A percentile compares a stretch with the other conserved stretches of the same genome.
Conservation (phyloP, 2,888 invertebrate species). For the Chironomus tentans region DNA sequence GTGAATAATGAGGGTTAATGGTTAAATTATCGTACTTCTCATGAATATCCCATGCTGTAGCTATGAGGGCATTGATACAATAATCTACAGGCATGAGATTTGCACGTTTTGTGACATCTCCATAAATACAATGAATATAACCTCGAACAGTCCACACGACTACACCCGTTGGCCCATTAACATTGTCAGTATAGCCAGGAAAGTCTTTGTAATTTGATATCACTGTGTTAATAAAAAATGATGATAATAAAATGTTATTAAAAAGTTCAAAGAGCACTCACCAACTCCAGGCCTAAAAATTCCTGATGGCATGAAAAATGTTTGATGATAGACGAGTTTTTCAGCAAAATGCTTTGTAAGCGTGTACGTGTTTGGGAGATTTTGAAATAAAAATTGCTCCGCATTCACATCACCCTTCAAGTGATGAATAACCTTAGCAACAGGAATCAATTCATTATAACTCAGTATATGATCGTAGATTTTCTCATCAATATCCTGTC, state of each 20-base stretch:
- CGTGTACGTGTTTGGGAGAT: slow-evolving; percentile 43
- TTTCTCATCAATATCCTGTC: slow-evolving; percentile 40
- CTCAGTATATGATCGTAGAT: slow-evolving; percentile 36
- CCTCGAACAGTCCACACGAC: slow-evolving; percentile 42
- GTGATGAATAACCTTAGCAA: background rate
- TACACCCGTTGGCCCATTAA: slow-evolving; percentile 43
- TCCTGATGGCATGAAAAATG: slow-evolving; percentile 40
- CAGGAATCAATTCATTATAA: slow-evolving; percentile 13
- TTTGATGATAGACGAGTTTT: slow-evolving; percentile 41
- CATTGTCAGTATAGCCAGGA: slow-evolving; percentile 44
- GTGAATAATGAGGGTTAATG: too few species aligned
- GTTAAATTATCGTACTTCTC: slow-evolving; percentile 34
- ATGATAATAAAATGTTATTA: background rate
- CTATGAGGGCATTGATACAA: slow-evolving; percentile 43
- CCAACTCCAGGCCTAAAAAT: slow-evolving; percentile 43
- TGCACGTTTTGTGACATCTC: slow-evolving; percentile 37
- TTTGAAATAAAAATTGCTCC: background rate
- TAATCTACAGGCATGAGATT: slow-evolving; percentile 43
- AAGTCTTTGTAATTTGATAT: slow-evolving; percentile 44
- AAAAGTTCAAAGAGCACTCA: slow-evolving; percentile 30
- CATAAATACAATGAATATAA: slow-evolving; percentile 41
- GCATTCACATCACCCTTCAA: background rate
- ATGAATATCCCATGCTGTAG: slow-evolving; percentile 41
- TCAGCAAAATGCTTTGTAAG: slow-evolving; percentile 43
- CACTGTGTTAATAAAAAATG: slow-evolving; percentile 33